Base-by-base conservation (phyloP, 2,797 vertebrate genomes). In the Fratercula arctica region DNA sequence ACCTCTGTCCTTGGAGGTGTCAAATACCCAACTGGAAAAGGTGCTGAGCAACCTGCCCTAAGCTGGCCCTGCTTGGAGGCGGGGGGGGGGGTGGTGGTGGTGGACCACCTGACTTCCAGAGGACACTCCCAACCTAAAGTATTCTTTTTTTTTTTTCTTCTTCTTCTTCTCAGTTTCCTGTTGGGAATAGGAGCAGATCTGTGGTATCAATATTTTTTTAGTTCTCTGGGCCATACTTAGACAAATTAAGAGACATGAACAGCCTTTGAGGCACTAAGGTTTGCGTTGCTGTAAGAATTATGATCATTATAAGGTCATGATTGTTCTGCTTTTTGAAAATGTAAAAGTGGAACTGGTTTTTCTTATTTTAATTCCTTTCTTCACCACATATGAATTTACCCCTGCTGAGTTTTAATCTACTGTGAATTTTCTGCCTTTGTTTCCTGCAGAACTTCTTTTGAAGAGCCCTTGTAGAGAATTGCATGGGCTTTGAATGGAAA, bases 341-440 rank as follows among this genome's bases (percentile, higher is more conserved):
- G 13, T 78, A 50, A 6, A 83, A 59, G 24, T 37, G 24, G 43
- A 85, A 64, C 24, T 18, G 37, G 2, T 83, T 87, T 87, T 88
- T 87, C 68, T 75, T 74, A 39, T 61, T 89, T 84, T 81, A 66
- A 79, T 95, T 91, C 19, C 16, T 59, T 77, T 80, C 29, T 85
- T 87, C 11, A 64, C 8, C 41, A 39, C 25, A 41, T 29, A 88
- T 9, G 3, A 86, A 53, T 79, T 90, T 39, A 83, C 11, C 46
- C 48, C 69, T 73, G 61, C 46, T 81, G 92, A 73, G 45, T 35
- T 83, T 74, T 92, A 95, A 95, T 84, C 54, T 92, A 56, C 63
- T 67, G 59, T 79, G 67, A 92, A 63, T 91, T 79, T 93, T 84
- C 70, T 46, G 68, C 20, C 77, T 94, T 95, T 84, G 26, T 90